Base-by-base conservation (phyloP, 1,140 invertebrate species). In the Drosophila gunungcola region DNA sequence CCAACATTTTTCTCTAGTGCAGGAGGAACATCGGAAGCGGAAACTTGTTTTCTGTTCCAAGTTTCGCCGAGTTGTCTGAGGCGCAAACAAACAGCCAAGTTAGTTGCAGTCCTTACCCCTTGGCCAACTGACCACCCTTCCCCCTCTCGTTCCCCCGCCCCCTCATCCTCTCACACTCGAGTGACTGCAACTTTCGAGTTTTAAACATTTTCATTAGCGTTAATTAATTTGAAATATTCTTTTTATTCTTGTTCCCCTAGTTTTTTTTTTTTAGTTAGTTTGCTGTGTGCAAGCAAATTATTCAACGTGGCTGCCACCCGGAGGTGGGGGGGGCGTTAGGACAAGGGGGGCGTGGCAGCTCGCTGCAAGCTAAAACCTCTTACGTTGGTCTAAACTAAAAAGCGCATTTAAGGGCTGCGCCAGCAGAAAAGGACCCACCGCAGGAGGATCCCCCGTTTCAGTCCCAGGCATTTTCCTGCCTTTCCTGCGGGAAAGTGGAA, bases 161-260 rank as follows among this genome's bases (percentile, higher is more conserved):
- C 32, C 41, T 25, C 13, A 32, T 21, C n/a, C 12, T 16, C 41
- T 56, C 34, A 51, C 48, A 36, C 51, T 34, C 52, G 52, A 53
- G 73, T 45, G 63, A 73, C 72, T 84, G 61, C 77, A 83, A 77
- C 52, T 83, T 77, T 56, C 75, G 58, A 80, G 76, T 84, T 89
- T 88, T 89, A 88, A 88, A 88, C 85, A 88, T 88, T 88, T 88
- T 88, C 84, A 88, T 88, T 88, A 88, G 84, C 85, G 84, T 88
- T 88, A 88, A 89, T 88, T 88, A 88, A 88, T 88, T 88, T 88
- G 84, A 88, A 88, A 88, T 88, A 84, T 88, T 69, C 76, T 78
- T 84, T 83, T 89, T 79, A 78, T 74, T 49, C 29, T 61, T 53
- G 48, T 46, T 57, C 32, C 60, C 29, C 29, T 39, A 21, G 43